Base-by-base conservation (phyloP, 2,888 invertebrate species). In the Apamea sordens region DNA sequence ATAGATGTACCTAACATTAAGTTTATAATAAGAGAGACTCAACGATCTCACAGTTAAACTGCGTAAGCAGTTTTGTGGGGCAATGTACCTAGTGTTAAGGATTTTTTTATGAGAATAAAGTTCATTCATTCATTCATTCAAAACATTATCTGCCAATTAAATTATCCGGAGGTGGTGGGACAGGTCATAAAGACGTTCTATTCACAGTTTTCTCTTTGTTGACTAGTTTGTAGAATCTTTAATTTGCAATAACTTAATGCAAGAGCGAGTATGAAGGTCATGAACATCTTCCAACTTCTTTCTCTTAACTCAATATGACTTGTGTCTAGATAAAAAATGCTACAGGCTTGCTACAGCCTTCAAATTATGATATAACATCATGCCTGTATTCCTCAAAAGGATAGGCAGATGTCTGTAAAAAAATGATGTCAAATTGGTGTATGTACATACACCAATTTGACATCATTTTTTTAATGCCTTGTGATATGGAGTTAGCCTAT, bases 161-260 rank as follows among this genome's bases (percentile, higher is more conserved):
- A 44, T 50, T 24, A 50, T 50, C 3, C 28, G 18, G 3, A 76
- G 24, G 6, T 5, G 24, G 5, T 8, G 4, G 28, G 21, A 53
- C 24, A 53, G 53, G 32, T 32, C n/a, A n/a, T 15, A 56, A 8
- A 36, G 28, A 3, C 11, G 13, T 78, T 44, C 11, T 5, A 41
- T 24, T 5, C 15, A 41, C 2, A 13, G 47, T 80, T 80, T 79
- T 79, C 79, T 59, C 72, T 72, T 28, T 65, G 41, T 65, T 72
- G 3, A 44, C n/a, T 61, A 47, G 36, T 18, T 80, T 11, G 28
- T 28, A 41, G 56, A 32, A 65, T 65, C 28, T 61, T 80, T 73
- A 80, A 80, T 73, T 67, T 21, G 32, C 67, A 74, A 81, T 74
- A 81, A 74, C 65, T 81, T 53, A 67, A 67, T 81, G 74, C 79